Percentiles rank a stretch among this genome's conserved stretches.
These are phyloP conservation scores for Drosophila rellima DNA, from an alignment of 2,888 invertebrate genomes.

Conservation along the genomic window DNA sequence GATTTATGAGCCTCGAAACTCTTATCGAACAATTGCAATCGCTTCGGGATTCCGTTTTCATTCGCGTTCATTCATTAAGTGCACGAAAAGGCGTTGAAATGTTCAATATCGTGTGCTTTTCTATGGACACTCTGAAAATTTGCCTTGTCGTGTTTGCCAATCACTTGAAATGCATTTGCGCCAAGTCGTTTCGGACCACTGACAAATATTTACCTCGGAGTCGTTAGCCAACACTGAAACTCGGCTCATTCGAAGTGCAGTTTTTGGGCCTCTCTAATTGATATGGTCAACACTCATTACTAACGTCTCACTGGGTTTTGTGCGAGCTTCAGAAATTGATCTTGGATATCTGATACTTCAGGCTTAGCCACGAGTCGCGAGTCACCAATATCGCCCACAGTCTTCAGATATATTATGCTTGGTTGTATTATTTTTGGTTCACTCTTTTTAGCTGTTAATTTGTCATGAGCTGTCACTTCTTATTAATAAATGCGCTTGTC, in stretches of 20 bases:
- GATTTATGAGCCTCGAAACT: constrained; percentile 67
- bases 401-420: constrained; percentile 15
- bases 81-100: constrained; percentile 67
- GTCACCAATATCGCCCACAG: constrained; percentile 65
- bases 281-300: constrained; percentile 57
- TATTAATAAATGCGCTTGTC: constrained; percentile 63
- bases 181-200: constrained; percentile 23
- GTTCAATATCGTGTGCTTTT: constrained; percentile 47
- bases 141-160: constrained; percentile 64
- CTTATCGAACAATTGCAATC: constrained; percentile 69
- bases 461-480: constrained; percentile 74
- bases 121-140: constrained; percentile 27
- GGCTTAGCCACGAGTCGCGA: constrained; percentile 61
- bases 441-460: constrained; percentile 67
- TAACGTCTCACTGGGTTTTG: constrained; percentile 62
- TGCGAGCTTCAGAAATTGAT: constrained; percentile 61
- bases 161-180: constrained; percentile 77
- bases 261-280: constrained; percentile 43
- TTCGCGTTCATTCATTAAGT: constrained; percentile 41
- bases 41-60: constrained; percentile 10
- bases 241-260: constrained; percentile 38
- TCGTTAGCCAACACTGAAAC: constrained; percentile 66
- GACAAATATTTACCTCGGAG: constrained; percentile 53
- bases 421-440: constrained; percentile 27
- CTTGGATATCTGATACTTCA: constrained; percentile 58